Evolutionary conservation across 2,888 invertebrate species (phyloP), one percentile per base, ranked within the genome.

Genomic region (Litoditis marina): DNA sequence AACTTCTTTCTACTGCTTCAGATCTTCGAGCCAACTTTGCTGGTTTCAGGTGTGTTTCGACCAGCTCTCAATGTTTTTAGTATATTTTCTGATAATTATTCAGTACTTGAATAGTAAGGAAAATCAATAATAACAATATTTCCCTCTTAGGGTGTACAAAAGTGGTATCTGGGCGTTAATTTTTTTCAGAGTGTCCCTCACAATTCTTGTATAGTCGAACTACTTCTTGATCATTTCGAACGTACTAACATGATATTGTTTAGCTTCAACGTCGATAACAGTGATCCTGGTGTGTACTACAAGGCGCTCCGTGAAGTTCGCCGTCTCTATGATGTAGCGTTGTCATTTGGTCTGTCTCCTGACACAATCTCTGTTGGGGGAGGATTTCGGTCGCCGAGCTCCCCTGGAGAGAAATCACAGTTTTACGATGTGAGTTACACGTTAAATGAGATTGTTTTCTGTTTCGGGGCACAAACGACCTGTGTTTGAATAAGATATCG

Each of bases 381-480:
- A 22, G 94, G 94, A 51, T 94, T 91, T 87, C 91, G 92, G 2
- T 93, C 92, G 47, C 28, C 60, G 27, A 30, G n/a, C n/a, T n/a
- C n/a, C n/a, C n/a, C n/a, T n/a, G n/a, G n/a, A n/a, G n/a, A n/a
- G n/a, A n/a, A n/a, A n/a, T n/a, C n/a, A n/a, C n/a, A n/a, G n/a
- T n/a, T n/a, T n/a, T n/a, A n/a, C n/a, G n/a, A n/a, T n/a, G n/a
- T n/a, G n/a, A n/a, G n/a, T n/a, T n/a, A n/a, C n/a, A n/a, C n/a
- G n/a, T n/a, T n/a, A n/a, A n/a, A n/a, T n/a, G n/a, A n/a, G n/a
- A n/a, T n/a, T n/a, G n/a, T n/a, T n/a, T n/a, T n/a, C n/a, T n/a
- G n/a, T n/a, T n/a, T n/a, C n/a, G n/a, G n/a, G n/a, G n/a, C n/a
- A n/a, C n/a, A n/a, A n/a, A n/a, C n/a, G n/a, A n/a, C n/a, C n/a